These are phyloP conservation scores for Psylliodes chrysocephalus DNA, from an alignment of 2,888 invertebrate species.

Conservation along the genomic window DNA sequence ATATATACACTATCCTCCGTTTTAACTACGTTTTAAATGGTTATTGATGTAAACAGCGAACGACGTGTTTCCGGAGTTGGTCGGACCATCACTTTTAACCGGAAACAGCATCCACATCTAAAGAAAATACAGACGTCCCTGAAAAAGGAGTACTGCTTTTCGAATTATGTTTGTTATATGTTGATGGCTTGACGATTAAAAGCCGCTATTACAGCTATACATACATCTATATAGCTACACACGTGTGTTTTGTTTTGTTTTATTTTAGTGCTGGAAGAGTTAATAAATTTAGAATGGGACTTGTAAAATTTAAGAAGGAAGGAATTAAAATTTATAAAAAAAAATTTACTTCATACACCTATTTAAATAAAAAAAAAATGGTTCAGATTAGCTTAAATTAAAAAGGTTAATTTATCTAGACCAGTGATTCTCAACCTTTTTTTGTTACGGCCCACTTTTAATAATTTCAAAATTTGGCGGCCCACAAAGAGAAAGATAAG, in stretches of 20 bases:
- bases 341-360: no score
- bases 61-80: constrained; percentile 57
- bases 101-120: constrained; percentile 49
- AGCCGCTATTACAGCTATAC: constrained; percentile 10
- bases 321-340: no score
- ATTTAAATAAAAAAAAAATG: no score
- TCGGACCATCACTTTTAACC: constrained; percentile 51
- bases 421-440: no score
- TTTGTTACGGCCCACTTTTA: no score
- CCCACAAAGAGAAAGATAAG: no score
- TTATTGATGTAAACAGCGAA: constrained; percentile 58
- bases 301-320: no score
- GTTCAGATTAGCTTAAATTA: no score
- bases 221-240: neutral
- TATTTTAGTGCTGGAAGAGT: neutral
- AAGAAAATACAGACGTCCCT: constrained; percentile 51
- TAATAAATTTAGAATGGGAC: neutral
- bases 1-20: constrained; percentile 26
- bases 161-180: constrained; percentile 2
- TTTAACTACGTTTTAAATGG: constrained; percentile 61
- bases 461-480: no score
- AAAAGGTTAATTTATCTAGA: no score
- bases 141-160: constrained; percentile 22
- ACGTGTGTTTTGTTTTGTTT: constrained; percentile 12
- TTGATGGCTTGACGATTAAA: constrained; percentile 14